Evolutionary conservation across 2,888 invertebrate genomes (phyloP).

Genomic region (Artemia sinica): DNA sequence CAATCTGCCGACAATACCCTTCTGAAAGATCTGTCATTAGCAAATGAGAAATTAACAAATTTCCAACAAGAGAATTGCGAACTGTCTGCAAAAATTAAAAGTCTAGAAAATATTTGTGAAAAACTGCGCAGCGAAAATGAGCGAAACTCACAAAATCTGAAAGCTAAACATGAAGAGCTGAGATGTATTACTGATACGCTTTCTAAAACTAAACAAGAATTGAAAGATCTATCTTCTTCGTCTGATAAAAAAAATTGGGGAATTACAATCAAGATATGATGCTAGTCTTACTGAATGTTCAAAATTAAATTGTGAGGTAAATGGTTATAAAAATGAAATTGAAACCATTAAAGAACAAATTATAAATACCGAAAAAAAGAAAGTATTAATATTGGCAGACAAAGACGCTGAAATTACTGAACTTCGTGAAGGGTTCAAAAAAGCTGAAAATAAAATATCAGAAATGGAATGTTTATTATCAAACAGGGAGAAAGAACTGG

Average conservation of each 20-base stretch:
- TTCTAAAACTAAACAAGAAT: constrained; percentile 31
- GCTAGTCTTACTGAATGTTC: constrained; percentile 26
- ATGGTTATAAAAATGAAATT: background rate
- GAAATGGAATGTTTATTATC: too few species aligned
- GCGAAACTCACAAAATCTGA: too few species aligned
- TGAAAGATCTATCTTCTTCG: constrained; percentile 33
- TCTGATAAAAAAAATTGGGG: constrained; percentile 34
- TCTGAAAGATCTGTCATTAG: constrained; percentile 2
- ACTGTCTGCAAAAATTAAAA: constrained; percentile 27
- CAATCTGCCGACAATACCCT: background rate
- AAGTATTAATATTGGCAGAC: background rate
- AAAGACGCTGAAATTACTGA: too few species aligned
- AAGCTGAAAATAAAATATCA: too few species aligned
- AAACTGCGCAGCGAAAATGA: constrained; percentile 20
- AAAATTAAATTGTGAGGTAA: constrained; percentile 34
- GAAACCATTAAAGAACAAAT: constrained; percentile 7
- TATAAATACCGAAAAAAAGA: background rate
- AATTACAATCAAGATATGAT: constrained; percentile 34
- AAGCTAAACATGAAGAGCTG: too few species aligned
- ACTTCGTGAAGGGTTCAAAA: too few species aligned
- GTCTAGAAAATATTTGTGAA: constrained; percentile 28
- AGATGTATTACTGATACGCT: too few species aligned
- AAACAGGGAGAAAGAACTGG: too few species aligned
- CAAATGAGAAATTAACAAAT: constrained; percentile 28
- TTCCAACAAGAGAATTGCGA: constrained; percentile 27